These are phyloP conservation scores for Nannoperca australis DNA, from an alignment of 2,797 vertebrate genomes.

Conservation along the genomic window DNA sequence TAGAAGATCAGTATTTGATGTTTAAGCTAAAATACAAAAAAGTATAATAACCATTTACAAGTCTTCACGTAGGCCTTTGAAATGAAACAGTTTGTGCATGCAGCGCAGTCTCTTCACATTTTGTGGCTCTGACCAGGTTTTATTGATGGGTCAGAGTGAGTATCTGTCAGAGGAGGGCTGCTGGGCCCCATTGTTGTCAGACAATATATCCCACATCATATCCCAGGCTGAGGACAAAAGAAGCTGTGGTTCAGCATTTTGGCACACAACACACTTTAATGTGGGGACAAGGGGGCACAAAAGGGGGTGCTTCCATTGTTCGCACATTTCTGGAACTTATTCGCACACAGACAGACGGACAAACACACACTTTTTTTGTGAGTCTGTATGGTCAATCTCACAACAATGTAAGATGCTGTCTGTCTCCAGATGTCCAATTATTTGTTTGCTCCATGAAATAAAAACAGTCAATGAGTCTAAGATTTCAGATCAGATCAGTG, in stretches of 20 bases:
- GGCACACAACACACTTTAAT: slow-evolving; percentile 55
- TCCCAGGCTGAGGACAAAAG: slow-evolving; percentile 71
- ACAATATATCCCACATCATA: slow-evolving; percentile 68
- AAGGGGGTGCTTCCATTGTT: slow-evolving; percentile 58
- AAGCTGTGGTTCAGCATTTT: slow-evolving; percentile 69
- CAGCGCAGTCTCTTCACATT: slow-evolving; percentile 21
- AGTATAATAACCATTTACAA: neutral
- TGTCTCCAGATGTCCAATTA: neutral
- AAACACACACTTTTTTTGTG: neutral
- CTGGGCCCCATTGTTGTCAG: slow-evolving; percentile 53
- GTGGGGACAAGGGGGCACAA: slow-evolving; percentile 36
- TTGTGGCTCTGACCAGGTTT: slow-evolving; percentile 31
- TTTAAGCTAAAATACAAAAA: neutral
- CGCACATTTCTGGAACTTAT: slow-evolving; percentile 47
- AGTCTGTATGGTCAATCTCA: neutral
- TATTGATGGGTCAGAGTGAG: slow-evolving; percentile 38
- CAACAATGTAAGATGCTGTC: neutral
- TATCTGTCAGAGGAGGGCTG: slow-evolving; percentile 33
- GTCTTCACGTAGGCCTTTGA: neutral
- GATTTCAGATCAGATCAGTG: neutral
- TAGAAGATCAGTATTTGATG: neutral
- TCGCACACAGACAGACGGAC: slow-evolving; percentile 5
- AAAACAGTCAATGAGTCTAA: neutral
- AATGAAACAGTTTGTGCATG: neutral
- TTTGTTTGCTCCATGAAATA: neutral